phyloP scores from a whole-genome alignment of 2,888 invertebrate species.

The Polietes domitor region DNA sequence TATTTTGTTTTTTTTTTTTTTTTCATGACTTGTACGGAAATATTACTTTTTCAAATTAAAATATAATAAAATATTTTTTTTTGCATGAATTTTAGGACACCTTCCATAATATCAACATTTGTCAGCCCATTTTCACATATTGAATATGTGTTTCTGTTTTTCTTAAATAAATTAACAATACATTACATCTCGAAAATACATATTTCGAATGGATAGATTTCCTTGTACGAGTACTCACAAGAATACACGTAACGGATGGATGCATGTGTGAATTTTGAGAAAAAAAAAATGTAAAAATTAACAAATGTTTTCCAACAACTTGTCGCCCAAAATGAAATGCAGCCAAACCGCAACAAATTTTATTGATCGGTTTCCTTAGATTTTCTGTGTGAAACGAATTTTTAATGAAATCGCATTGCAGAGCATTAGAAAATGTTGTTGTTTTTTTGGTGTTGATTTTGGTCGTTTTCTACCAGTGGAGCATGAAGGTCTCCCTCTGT shows the following conservation, averaged over 20 bases:
- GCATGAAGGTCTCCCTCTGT: constrained; percentile 18
- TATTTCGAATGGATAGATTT: background rate
- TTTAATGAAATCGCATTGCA: background rate
- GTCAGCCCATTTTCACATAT: no score
- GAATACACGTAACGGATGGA: constrained; percentile 22
- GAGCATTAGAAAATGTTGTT: background rate
- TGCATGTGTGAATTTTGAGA: background rate
- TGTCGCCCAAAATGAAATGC: constrained; percentile 17
- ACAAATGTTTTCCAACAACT: constrained; percentile 5
- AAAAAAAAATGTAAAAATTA: constrained; percentile 1
- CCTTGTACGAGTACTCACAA: background rate
- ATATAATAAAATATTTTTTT: no score
- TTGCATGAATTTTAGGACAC: no score
- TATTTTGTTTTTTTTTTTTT: no score
- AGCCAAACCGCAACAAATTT: background rate
- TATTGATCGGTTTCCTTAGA: constrained; percentile 24
- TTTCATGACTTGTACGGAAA: no score
- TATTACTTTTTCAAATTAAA: no score
- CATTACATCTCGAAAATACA: no score
- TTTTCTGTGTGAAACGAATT: constrained; percentile 6
- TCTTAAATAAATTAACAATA: no score
- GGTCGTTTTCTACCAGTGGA: constrained; percentile 3
- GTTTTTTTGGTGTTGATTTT: background rate
- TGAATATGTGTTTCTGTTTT: no score
- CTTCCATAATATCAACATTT: no score